Conservation (phyloP, 2,113 vertebrate species). For the Corvus cornix region DNA sequence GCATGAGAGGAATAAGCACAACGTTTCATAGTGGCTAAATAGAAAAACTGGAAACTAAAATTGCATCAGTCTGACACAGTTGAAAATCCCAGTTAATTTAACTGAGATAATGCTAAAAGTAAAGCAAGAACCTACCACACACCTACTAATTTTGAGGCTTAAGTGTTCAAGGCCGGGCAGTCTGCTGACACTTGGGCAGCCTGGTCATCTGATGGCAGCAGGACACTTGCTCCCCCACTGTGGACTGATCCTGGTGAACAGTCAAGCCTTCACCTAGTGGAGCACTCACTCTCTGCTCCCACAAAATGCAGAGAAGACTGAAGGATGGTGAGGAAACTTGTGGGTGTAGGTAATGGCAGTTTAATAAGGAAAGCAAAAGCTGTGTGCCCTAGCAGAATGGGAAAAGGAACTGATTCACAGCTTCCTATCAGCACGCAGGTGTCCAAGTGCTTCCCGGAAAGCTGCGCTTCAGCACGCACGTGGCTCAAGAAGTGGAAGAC, state of each 20-base stretch:
- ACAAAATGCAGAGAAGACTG: fast-evolving
- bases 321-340: not conserved
- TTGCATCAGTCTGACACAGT: not conserved
- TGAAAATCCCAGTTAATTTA: not conserved
- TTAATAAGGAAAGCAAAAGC: not conserved
- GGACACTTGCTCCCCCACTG: not conserved
- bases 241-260: fast-evolving
- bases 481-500: not conserved
- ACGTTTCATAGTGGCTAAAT: not conserved
- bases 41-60: not conserved
- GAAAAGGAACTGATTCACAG: not conserved
- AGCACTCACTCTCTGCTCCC: fast-evolving
- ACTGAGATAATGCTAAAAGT: not conserved
- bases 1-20: not conserved
- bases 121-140: not conserved
- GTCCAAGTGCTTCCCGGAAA: not conserved
- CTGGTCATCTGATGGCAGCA: not conserved
- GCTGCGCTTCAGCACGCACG: fast-evolving
- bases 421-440: not conserved
- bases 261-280: not conserved
- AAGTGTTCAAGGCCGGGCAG: not conserved
- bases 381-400: not conserved
- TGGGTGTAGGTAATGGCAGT: not conserved
- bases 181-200: not conserved
- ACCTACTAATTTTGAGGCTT: not conserved